Base-by-base conservation (phyloP, 2,797 vertebrate species). In the Lepidocolaptes lacrymiger region DNA sequence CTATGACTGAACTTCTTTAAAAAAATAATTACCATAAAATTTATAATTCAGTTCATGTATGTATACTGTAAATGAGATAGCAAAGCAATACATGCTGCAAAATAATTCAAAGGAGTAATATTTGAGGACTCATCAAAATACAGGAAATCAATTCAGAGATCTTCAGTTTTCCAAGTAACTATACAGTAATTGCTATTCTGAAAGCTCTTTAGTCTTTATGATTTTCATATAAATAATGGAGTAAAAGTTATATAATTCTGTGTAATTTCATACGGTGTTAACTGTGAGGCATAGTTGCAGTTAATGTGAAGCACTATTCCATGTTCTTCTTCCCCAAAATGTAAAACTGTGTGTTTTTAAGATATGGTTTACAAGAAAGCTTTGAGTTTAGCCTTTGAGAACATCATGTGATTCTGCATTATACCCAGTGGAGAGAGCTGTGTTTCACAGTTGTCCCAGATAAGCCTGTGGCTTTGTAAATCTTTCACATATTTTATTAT, bases 401-500 rank as follows among this genome's bases (percentile, higher is more conserved):
- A 55, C 10, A 74, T 88, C 48, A 74, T 43, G 54, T 73, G 55
- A 34, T 56, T 81, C 18, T 74, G 21, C 27, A 85, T 91, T 78
- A 96, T 91, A 82, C 10, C 14, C 59, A 62, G 58, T 66, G 36
- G 66, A 94, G 44, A 82, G 26, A 56, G 21, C 28, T 87, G 34
- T 62, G 58, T 84, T 95, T 96, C 75, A 87, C 74, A 95, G 64
- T 49, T 79, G 37, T 75, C 32, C 12, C 58, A 95, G 82, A 73
- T 80, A 66, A 91, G 71, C 61, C 46, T 66, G 12, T 89, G 54
- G 56, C 79, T 96, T 91, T 93, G 24, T 77, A 93, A 81, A 74
- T 91, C 71, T 90, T 95, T 68, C 67, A 59, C 14, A 83, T 20
- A 89, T 7, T 81, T 95, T 93, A 79, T 87, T 89, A 30, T 79